Percentiles rank a stretch among this genome's conserved stretches.
Conservation (phyloP, 2,888 invertebrate genomes). For the Himalopsyche japonica region DNA sequence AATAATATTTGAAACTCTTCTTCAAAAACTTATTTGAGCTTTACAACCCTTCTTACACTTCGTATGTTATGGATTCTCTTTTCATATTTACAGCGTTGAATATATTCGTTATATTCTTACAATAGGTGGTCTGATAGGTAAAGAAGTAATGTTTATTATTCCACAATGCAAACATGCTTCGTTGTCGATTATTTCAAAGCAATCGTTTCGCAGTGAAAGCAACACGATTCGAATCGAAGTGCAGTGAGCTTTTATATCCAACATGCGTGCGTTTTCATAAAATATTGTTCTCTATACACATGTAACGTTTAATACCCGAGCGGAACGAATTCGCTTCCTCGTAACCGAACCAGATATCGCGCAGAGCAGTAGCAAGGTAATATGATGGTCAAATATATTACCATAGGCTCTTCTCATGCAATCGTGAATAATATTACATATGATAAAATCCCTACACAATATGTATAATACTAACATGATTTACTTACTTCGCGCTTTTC, state of each 20-base stretch:
- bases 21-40: too few species aligned
- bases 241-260: neutral
- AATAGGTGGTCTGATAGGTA: neutral
- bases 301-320: neutral
- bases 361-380: neutral
- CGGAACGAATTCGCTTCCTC: neutral
- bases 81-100: too few species aligned
- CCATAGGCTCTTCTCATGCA: too few species aligned
- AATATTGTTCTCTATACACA: neutral
- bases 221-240: neutral
- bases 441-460: too few species aligned
- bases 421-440: too few species aligned
- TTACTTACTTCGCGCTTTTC: too few species aligned
- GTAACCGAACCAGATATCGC: neutral
- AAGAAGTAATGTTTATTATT: neutral
- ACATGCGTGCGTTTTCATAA: neutral
- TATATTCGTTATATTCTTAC: too few species aligned
- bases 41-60: too few species aligned
- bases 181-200: neutral
- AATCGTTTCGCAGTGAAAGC: neutral
- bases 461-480: too few species aligned
- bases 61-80: too few species aligned
- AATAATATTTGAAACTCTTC: too few species aligned
- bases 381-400: neutral
- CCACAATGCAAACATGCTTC: neutral